Percentiles rank a stretch among this genome's conserved stretches.
These are phyloP conservation scores for Panurus biarmicus DNA, from an alignment of 2,113 vertebrate species.

Conservation along the genomic window DNA sequence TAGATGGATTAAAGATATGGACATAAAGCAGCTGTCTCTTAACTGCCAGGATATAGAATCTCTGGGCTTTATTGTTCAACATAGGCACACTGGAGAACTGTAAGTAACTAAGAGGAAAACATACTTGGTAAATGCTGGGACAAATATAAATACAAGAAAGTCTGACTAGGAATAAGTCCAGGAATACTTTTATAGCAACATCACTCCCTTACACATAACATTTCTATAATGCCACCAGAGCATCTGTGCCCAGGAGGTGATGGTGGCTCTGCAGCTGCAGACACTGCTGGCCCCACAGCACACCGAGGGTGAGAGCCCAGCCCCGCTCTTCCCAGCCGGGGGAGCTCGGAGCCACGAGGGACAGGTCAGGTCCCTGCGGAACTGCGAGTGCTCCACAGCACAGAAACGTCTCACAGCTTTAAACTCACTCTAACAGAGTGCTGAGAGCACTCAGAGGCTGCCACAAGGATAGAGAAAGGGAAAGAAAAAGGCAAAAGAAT, in stretches of 20 bases:
- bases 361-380: background rate
- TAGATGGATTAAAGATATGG: background rate
- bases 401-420: too few species aligned
- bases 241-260: background rate
- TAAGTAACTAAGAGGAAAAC: background rate
- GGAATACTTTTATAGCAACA: background rate
- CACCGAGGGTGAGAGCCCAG: background rate
- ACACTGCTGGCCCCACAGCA: background rate
- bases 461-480: background rate
- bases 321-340: background rate
- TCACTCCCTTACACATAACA: background rate
- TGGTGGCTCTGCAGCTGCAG: background rate
- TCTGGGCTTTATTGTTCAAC: background rate
- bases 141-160: background rate
- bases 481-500: background rate
- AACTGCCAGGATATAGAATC: background rate
- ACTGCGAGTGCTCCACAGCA: accelerated
- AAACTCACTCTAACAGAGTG: background rate
- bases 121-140: background rate
- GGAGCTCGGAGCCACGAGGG: background rate
- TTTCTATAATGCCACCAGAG: background rate
- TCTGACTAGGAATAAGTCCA: background rate
- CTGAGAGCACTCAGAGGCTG: background rate
- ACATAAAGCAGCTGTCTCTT: background rate
- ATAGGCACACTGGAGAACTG: background rate